Evolutionary conservation across 2,888 invertebrate genomes (phyloP), one percentile per base, ranked within the genome.

Genomic region (Lasioglossum zephyrum): DNA sequence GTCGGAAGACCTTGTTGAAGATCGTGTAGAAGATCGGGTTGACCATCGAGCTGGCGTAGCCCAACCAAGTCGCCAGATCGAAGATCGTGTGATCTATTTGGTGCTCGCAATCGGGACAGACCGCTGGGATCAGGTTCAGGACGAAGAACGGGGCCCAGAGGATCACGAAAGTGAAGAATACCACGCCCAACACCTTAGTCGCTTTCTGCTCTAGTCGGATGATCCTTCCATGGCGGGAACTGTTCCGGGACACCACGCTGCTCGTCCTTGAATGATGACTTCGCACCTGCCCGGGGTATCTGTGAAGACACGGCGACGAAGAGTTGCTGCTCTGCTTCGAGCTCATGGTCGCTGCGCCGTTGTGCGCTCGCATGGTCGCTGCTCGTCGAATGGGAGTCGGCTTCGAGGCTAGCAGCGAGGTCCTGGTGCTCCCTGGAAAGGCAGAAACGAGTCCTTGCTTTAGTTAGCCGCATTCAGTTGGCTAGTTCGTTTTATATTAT

Each of bases 121-220:
- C 96, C 0, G 97, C 98, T 22, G 98, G 97, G 88, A 98, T 96
- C 93, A 99, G 96, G 94, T 99, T 99, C 18, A 98, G 96, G 11
- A 98, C 97, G 95, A 99, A 99, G 95, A 99, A 99, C 18, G 99
- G 99, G n/a, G 98, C 98, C 99, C 99, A 99, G 60, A 99, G 96
- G 73, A 99, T 97, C 47, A 99, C 98, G 94, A 99, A 99, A 0
- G 98, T 98, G 95, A 98, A 98, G 95, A 99, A 99, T 2, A 99
- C 98, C 0, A 99, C 98, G 4, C 99, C 99, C 36, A 99, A 95
- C 6, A 99, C 99, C 95, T 99, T 99, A 18, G 99, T 99, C 0
- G 99, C 99, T 95, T 99, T 99, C 94, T 99, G 99, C 94, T 99
- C 99, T 78, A 98, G 96, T 6, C 98, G 96, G 79, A 99, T 97